phyloP scores from a whole-genome alignment of 2,113 vertebrate genomes.

The Notiomystis cincta region DNA sequence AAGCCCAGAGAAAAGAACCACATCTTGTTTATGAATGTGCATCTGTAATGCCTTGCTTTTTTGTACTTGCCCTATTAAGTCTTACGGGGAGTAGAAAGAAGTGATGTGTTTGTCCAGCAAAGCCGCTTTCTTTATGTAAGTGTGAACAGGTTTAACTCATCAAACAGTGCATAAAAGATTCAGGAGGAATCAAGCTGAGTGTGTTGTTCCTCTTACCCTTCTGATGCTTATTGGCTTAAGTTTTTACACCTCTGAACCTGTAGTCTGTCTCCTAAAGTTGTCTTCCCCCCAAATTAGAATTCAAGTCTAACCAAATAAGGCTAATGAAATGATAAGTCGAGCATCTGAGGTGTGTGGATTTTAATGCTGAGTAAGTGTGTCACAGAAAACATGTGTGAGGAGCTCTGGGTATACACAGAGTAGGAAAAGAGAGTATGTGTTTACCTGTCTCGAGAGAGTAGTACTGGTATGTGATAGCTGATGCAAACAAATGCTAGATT shows the following conservation, averaged over 20 bases:
- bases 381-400: background rate
- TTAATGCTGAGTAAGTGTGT: background rate
- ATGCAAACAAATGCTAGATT: background rate
- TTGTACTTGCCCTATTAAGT: background rate
- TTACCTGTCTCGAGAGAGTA: background rate
- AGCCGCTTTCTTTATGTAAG: background rate
- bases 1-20: background rate
- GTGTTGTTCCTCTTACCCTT: background rate
- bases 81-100: background rate
- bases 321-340: background rate
- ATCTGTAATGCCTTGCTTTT: background rate
- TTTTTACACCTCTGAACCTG: background rate
- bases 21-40: background rate
- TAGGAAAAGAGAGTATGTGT: background rate
- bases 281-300: background rate
- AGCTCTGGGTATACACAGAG: background rate
- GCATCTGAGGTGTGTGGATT: background rate
- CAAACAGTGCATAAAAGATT: background rate
- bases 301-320: background rate
- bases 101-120: background rate
- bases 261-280: background rate
- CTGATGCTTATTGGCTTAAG: background rate
- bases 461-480: background rate
- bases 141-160: background rate
- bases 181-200: background rate